Base-by-base conservation (phyloP, 2,113 vertebrate genomes). In the Pollimyrus isidori region DNA sequence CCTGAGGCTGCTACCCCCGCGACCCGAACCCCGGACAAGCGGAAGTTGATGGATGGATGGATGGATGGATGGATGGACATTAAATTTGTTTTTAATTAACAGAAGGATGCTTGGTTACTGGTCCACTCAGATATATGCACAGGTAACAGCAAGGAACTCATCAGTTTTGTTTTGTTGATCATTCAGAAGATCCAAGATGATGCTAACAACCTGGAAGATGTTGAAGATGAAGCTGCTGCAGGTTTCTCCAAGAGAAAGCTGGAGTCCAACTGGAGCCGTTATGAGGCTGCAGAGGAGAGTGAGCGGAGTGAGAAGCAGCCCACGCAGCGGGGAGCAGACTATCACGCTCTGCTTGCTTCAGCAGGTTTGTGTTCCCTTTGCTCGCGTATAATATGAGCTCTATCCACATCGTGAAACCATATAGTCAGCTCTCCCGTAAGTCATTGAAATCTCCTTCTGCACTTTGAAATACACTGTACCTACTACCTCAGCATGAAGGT, bases 231-330 rank as follows among this genome's bases (percentile, higher is more conserved):
- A 56, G 92, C 90, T 53, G 91, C 89, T 73, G 93, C 94, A 88
- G 87, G 88, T 88, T 98, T 97, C 92, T 97, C 97, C 91, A 97
- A 95, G 94, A 97, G 97, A 93, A 98, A 97, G 90, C 93, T 99
- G 42, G 90, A 96, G 91, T 97, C 98, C 69, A 99, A 98, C 92
- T 98, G 97, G 98, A 96, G 96, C 91, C 97, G 97, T 82, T 99
- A 98, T 58, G 89, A 96, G 89, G 96, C 95, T 88, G 90, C 94
- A 0, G 97, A 98, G 91, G 96, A 92, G 92, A 93, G 94, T 85
- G 93, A 93, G 69, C 69, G 82, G 0, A 91, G 89, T 0, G 96
- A 97, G 19, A 87, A 76, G 89, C 94, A 82, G 52, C 97, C 97
- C 58, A 92, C 95, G 3, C 96, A 96, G 93, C 95, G 98, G 94